Conservation (phyloP, 2,113 vertebrate species). For the Macroglossus sobrinus region DNA sequence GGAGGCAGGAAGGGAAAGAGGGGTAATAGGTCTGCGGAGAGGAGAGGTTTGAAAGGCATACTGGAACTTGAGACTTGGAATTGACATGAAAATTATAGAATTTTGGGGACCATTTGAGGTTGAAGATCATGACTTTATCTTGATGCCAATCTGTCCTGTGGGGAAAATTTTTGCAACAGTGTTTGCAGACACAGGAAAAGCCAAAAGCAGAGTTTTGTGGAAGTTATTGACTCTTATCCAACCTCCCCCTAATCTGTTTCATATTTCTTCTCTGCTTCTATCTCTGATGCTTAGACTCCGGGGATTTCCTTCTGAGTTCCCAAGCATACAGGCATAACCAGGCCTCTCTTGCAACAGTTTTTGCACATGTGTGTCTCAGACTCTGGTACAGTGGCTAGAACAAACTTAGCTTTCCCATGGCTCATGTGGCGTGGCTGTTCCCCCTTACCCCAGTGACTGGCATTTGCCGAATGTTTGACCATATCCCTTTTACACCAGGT, state of each 20-base stretch:
- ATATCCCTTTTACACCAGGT: slow-evolving; percentile 36
- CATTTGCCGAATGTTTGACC: slow-evolving; percentile 47
- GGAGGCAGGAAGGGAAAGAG: background rate
- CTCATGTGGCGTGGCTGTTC: background rate
- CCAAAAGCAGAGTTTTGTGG: background rate
- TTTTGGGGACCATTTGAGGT: background rate
- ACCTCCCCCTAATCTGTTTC: background rate
- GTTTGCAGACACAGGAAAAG: slow-evolving; percentile 21
- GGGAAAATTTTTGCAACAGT: background rate
- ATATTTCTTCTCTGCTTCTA: background rate
- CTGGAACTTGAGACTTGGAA: background rate
- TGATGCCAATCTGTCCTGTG: background rate
- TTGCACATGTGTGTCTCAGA: background rate
- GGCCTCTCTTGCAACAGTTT: background rate
- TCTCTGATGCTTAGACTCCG: background rate
- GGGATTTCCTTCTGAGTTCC: background rate
- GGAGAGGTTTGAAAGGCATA: background rate
- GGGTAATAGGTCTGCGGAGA: background rate
- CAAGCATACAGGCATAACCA: background rate
- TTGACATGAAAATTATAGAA: background rate
- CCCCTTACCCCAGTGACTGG: background rate
- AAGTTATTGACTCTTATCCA: background rate
- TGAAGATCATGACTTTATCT: background rate
- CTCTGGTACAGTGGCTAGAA: background rate
- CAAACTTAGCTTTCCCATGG: background rate